phyloP scores from a whole-genome alignment of 2,888 invertebrate species.

The Geotrupes spiniger region DNA sequence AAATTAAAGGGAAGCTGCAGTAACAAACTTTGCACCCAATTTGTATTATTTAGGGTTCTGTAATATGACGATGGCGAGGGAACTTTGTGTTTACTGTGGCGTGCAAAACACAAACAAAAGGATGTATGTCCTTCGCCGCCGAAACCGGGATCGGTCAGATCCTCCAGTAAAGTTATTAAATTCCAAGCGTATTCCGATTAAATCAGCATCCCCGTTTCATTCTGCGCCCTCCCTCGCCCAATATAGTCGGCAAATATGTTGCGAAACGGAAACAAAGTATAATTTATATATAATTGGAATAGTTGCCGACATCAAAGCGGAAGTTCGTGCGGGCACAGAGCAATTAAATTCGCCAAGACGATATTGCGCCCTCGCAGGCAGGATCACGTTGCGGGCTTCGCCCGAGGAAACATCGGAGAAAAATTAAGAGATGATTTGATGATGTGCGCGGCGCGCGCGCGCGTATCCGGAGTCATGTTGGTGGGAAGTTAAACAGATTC shows the following conservation, averaged over 20 bases:
- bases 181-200: slow-evolving; percentile 1
- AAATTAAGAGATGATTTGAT: too few relatives aligned
- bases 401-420: background rate
- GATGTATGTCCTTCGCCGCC: too few relatives aligned
- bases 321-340: slow-evolving; percentile 9
- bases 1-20: too few relatives aligned
- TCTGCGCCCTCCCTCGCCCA: background rate
- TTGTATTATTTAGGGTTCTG: too few relatives aligned
- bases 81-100: too few relatives aligned
- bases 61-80: too few relatives aligned
- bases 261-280: slow-evolving; percentile 22
- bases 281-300: slow-evolving; percentile 29
- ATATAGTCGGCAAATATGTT: slow-evolving; percentile 8
- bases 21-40: too few relatives aligned
- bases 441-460: background rate
- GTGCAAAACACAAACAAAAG: too few relatives aligned
- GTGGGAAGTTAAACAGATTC: slow-evolving; percentile 40
- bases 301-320: slow-evolving; percentile 25
- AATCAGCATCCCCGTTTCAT: slow-evolving; percentile 1
- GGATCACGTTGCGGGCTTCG: background rate
- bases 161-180: slow-evolving; percentile 5
- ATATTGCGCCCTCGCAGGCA: slow-evolving; percentile 3
- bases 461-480: slow-evolving; percentile 28
- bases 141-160: background rate
- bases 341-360: slow-evolving; percentile 4